Conservation (phyloP, 1,140 invertebrate genomes). For the Diorhabda carinulata region DNA sequence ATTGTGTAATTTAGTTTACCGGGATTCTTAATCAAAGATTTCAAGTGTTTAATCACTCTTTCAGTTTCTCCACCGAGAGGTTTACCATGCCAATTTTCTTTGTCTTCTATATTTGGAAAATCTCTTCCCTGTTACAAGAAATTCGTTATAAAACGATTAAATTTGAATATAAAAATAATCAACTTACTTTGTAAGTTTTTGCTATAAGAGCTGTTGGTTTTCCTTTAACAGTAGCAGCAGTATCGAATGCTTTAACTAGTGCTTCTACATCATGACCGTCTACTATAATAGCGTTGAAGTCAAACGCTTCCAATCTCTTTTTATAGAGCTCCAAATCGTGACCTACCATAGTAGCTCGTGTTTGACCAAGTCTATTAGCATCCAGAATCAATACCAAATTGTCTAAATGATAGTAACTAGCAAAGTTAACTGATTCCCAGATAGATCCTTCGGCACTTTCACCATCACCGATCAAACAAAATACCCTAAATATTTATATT, state of each 20-base stretch:
- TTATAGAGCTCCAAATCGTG: slow-evolving; percentile 90
- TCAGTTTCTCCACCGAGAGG: slow-evolving; percentile 79
- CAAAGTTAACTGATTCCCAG: slow-evolving; percentile 97
- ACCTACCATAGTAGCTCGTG: slow-evolving; percentile 86
- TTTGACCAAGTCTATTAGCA: slow-evolving; percentile 95
- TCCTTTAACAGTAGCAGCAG: slow-evolving; percentile 69
- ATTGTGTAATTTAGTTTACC: slow-evolving; percentile 35
- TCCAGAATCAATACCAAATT: slow-evolving; percentile 97
- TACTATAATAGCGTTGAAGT: slow-evolving; percentile 86
- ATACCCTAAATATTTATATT: slow-evolving; percentile 63
- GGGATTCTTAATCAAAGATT: slow-evolving; percentile 61
- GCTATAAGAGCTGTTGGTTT: slow-evolving; percentile 91
- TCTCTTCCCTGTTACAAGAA: slow-evolving; percentile 23
- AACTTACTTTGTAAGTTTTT: slow-evolving; percentile 89
- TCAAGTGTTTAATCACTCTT: slow-evolving; percentile 68
- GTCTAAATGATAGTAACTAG: slow-evolving; percentile 91
- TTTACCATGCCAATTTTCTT: slow-evolving; percentile 97
- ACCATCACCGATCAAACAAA: slow-evolving; percentile 94
- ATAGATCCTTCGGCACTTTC: slow-evolving; percentile 98
- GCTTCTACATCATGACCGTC: slow-evolving; percentile 95
- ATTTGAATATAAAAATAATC: slow-evolving; percentile 47
- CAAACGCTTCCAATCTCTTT: slow-evolving; percentile 86
- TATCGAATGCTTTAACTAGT: slow-evolving; percentile 81
- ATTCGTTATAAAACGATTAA: not conserved
- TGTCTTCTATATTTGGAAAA: slow-evolving; percentile 71